Conservation (phyloP, 2,888 invertebrate species). For the Eupithecia abbreviata region DNA sequence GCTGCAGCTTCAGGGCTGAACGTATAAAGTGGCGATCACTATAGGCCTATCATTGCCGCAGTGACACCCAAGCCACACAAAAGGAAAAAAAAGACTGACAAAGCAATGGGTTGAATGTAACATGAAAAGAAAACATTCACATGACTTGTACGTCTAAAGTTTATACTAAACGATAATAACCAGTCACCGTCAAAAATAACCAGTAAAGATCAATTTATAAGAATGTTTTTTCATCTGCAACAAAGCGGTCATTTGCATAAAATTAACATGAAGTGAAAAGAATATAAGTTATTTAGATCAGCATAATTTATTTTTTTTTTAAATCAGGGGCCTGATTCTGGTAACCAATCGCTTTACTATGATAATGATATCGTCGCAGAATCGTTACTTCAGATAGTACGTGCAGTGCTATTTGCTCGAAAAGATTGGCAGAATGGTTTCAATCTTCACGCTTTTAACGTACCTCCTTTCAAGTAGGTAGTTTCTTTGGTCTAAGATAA, state of each 20-base stretch:
- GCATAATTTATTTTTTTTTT: neutral
- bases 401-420: neutral
- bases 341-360: neutral
- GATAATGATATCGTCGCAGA: neutral
- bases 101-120: constrained; percentile 1
- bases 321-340: neutral
- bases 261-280: neutral
- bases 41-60: too few relatives aligned
- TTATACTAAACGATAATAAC: neutral
- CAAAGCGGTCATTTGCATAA: constrained; percentile 1
- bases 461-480: neutral
- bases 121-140: constrained; percentile 1
- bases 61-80: too few relatives aligned
- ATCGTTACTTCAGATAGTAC: neutral
- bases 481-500: neutral
- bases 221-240: neutral
- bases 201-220: neutral
- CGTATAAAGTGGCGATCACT: too few relatives aligned
- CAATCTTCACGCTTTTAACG: neutral
- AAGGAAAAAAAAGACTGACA: neutral
- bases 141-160: neutral
- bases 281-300: neutral
- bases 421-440: neutral
- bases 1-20: too few relatives aligned
- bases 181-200: neutral